Percentiles rank a stretch among this genome's conserved stretches.
Evolutionary conservation across 2,888 invertebrate species (phyloP).

Genomic region (Meliscaeva auricollis): DNA sequence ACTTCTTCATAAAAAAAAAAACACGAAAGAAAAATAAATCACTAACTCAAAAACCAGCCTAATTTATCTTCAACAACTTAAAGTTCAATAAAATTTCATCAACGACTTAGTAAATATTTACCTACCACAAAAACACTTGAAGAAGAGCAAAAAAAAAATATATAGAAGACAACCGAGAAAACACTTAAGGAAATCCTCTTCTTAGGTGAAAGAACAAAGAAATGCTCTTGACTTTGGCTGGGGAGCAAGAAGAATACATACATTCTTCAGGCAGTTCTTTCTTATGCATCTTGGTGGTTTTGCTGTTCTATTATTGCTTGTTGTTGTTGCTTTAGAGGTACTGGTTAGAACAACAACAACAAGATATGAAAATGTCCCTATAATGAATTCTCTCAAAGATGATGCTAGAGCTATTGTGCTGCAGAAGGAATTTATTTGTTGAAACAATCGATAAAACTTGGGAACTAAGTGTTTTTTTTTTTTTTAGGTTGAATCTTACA

Average conservation of each 20-base stretch:
- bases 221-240: background rate
- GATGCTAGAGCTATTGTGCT: background rate
- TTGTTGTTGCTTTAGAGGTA: background rate
- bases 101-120: conserved; percentile 41
- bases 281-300: background rate
- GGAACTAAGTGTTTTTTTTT: background rate
- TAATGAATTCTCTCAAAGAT: background rate
- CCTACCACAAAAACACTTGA: background rate
- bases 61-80: conserved; percentile 30
- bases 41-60: background rate
- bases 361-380: background rate
- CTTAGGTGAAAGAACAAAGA: conserved; percentile 8
- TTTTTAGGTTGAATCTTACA: background rate
- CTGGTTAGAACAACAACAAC: background rate
- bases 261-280: background rate
- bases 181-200: conserved; percentile 47
- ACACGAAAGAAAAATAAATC: background rate
- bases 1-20: background rate
- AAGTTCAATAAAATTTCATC: conserved; percentile 36
- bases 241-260: background rate
- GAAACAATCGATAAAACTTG: background rate
- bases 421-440: conserved; percentile 1
- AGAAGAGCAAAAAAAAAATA: background rate
- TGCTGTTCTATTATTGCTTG: background rate
- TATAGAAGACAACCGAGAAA: background rate